Base-by-base conservation (phyloP, 1,140 invertebrate genomes). In the Bathynomus jamesi region DNA sequence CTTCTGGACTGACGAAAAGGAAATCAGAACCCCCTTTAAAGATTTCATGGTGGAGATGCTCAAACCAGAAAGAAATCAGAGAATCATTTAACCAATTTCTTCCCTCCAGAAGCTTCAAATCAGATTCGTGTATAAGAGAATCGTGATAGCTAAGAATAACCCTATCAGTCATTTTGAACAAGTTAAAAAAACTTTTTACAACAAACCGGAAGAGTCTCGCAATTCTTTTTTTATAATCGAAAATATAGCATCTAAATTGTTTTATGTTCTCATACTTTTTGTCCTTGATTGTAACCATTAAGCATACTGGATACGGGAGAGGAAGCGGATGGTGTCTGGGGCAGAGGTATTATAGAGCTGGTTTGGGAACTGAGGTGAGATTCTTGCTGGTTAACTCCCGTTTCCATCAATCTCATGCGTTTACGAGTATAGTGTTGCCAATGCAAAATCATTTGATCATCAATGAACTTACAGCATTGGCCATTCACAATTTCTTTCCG, bases 361-460 rank as follows among this genome's bases (percentile, higher is more conserved):
- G 40, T 53, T 53, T 53, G 40, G 21, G 40, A 53, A 5, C 21
- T 53, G 21, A 21, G 13, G 40, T 53, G 40, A 2, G 40, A 17
- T 5, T 21, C 40, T 53, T 53, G 40, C 21, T 53, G 40, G 5
- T 21, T 53, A 53, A 53, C 40, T 53, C 73, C 75, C 5, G 78
- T 78, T 76, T 88, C 85, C 27, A 94, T 82, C 25, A 95, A 84
- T 78, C 93, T 87, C 70, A 91, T 95, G 30, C 96, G 85, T 80
- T 95, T 89, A 74, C 96, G 85, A 1, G 94, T 95, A 79, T 98
- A 98, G 85, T 98, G 96, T 80, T 99, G 96, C 97, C 97, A 99
- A 69, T 99, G 87, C 10, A 99, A 85, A 78, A 99, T 90, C 75
- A 96, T 95, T 82, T 99, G 97, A 80, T 99, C 97, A 78, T 99